Percentiles rank a stretch among this genome's conserved stretches.
These are phyloP conservation scores for Pollenia griseotomentosa DNA, from an alignment of 2,888 invertebrate species.

Conservation along the genomic window DNA sequence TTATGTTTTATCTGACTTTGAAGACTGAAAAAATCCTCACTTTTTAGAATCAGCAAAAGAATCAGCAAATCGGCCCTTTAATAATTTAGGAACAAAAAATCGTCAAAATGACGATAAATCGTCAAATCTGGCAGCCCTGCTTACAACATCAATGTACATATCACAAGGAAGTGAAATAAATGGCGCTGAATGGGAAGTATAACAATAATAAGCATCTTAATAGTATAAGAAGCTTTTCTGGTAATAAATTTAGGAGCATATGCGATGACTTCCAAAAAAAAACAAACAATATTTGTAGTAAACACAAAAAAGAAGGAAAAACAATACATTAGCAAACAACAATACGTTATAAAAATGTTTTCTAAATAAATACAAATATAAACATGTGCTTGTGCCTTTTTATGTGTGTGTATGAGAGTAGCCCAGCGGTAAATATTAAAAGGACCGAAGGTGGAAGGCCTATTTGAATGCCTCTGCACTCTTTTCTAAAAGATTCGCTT, in stretches of 20 bases:
- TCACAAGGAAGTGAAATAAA: neutral
- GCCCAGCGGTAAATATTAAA: too few relatives aligned
- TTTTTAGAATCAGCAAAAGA: too few relatives aligned
- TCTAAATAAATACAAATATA: slow-evolving; percentile 1
- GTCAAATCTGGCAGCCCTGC: too few relatives aligned
- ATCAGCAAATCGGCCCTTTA: too few relatives aligned
- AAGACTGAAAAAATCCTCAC: too few relatives aligned
- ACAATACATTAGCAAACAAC: neutral
- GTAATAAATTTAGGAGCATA: slow-evolving; percentile 26
- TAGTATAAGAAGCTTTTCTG: slow-evolving; percentile 34
- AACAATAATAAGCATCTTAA: slow-evolving; percentile 12
- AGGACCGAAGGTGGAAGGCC: too few relatives aligned
- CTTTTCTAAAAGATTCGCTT: too few relatives aligned
- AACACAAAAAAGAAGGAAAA: neutral
- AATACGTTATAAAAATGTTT: neutral
- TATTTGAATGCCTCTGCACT: too few relatives aligned
- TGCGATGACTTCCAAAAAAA: neutral
- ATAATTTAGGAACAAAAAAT: too few relatives aligned
- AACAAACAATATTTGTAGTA: neutral
- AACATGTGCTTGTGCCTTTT: neutral
- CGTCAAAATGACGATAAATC: too few relatives aligned
- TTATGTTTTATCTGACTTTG: too few relatives aligned
- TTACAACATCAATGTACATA: too few relatives aligned
- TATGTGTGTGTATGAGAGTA: neutral
- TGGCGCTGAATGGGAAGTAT: neutral